Evolutionary conservation across 1,140 invertebrate species (phyloP).

Genomic region (Drosophila suzukii): DNA sequence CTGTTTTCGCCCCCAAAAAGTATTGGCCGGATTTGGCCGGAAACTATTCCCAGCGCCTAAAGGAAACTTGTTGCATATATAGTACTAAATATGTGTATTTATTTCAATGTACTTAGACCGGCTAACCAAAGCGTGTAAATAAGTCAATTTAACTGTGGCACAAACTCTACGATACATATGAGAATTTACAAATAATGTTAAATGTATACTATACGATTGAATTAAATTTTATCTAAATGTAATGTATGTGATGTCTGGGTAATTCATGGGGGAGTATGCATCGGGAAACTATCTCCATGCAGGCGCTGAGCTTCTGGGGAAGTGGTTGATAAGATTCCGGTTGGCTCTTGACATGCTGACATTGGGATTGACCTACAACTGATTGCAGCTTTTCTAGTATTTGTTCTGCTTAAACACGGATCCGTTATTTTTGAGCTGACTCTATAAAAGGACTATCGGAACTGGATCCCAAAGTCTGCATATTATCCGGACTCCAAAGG

Average conservation of each 20-base stretch:
- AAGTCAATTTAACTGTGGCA: constrained; percentile 49
- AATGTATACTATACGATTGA: constrained; percentile 35
- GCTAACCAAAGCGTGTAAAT: constrained; percentile 34
- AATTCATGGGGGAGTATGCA: constrained; percentile 1
- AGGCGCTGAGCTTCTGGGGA: constrained; percentile 58
- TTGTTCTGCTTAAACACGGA: constrained; percentile 86
- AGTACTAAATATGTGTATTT: constrained; percentile 19
- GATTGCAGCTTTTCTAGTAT: constrained; percentile 80
- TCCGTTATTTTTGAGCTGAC: constrained; percentile 87
- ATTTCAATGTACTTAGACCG: constrained; percentile 37
- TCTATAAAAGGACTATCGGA: constrained; percentile 94
- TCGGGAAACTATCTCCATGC: constrained; percentile 58
- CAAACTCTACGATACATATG: constrained; percentile 44
- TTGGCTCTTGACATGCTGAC: constrained; percentile 40
- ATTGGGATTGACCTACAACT: constrained; percentile 63
- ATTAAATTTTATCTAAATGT: constrained; percentile 42
- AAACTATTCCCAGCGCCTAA: constrained; percentile 30
- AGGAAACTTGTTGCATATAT: constrained; percentile 11
- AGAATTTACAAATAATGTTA: constrained; percentile 52
- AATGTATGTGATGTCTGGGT: neutral
- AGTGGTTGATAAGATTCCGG: constrained; percentile 64
- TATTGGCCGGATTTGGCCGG: constrained; percentile 7
- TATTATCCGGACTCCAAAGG: constrained; percentile 2
- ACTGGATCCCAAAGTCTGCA: constrained; percentile 79
- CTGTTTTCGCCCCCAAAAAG: neutral